Evolutionary conservation across 1,140 invertebrate species (phyloP), one percentile per base, ranked within the genome.

Genomic region (Solenopsis fugax): DNA sequence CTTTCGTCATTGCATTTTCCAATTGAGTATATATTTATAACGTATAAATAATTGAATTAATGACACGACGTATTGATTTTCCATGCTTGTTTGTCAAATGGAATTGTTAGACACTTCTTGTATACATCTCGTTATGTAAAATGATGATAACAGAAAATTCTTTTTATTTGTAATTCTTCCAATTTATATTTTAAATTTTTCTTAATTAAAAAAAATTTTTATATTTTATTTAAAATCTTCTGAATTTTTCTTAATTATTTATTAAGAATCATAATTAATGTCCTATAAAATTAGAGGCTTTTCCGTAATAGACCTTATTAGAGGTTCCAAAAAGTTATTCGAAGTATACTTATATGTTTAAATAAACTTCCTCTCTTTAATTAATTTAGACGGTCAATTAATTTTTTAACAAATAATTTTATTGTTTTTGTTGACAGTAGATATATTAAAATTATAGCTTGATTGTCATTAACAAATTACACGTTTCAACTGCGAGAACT

Each of bases 21-120:
- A 18, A 45, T 29, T 7, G 10, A 13, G 50, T 50, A 71, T 81
- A 71, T 45, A 71, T 69, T 56, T 71, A 29, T 29, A 29, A 29
- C 29, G 52, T 81, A n/a, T 56, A 34, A 9, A 45, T 58, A 58
- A 81, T 1, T 81, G 45, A 12, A 56, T 9, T 48, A 56, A 2
- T 13, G 6, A 13, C 21, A n/a, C 60, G 37, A 52, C 13, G 10
- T 37, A 10, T 60, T 3, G 16, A 12, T 29, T 60, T 45, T 16
- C 24, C 9, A 54, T 16, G 54, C 7, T 6, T 0, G 18, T 69
- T 54, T 24, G 7, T 24, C 13, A 18, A 37, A 12, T 18, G 1
- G 5, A 10, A 56, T 69, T 10, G 21, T 80, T 65, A 41, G 4
- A 21, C 54, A 52, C 34, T 65, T 67, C 29, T 80, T 37, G 21